Base-by-base conservation (phyloP, 2,113 vertebrate species). In the Dasypus novemcinctus region DNA sequence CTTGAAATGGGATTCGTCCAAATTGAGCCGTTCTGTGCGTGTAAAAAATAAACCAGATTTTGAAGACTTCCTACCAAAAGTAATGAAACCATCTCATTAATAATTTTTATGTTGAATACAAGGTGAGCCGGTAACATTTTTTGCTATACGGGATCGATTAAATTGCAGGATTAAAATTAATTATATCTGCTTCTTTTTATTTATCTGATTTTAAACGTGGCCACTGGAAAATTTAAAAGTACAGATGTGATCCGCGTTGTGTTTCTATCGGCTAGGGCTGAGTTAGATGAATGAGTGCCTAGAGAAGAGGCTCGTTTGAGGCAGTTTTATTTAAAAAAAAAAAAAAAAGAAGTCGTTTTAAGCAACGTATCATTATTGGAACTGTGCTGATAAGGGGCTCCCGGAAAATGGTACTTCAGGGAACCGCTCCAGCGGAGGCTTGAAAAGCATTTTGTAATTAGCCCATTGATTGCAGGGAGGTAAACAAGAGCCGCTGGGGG, bases 401-500 rank as follows among this genome's bases (percentile, higher is more conserved):
- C 43, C 1, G 18, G 71, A 90, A 93, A 71, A 63, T 72, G 80
- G 81, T 36, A 36, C 61, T 80, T 52, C 9, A 6, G 38, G 59
- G 43, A 12, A 72, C 66, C 20, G 29, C 71, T 71, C 64, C 38
- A 21, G 1, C 7, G 49, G 29, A 72, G 69, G 38, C 41, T 20
- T 27, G 71, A 49, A 36, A 68, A n/a, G n/a, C 21, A 25, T 41
- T 61, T 64, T 57, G 81, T 68, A 41, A 43, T 49, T 7, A 57
- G 46, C 66, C 5, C 33, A 0, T 49, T 9, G 5, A 1, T 10
- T 25, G 23, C 29, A 5, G 36, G 9, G 27, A 46, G n/a, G 29
- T 41, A 5, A 14, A 3, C 11, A 11, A 61, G 21, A 1, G 27
- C 0, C 0, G 25, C 23, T 57, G 5, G 75, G 69, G n/a, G 54